Evolutionary conservation across 53 echinoderm and acorn worm genomes (phyloP), one percentile per base, ranked within the genome.

Genomic region (Holothuria scabra): DNA sequence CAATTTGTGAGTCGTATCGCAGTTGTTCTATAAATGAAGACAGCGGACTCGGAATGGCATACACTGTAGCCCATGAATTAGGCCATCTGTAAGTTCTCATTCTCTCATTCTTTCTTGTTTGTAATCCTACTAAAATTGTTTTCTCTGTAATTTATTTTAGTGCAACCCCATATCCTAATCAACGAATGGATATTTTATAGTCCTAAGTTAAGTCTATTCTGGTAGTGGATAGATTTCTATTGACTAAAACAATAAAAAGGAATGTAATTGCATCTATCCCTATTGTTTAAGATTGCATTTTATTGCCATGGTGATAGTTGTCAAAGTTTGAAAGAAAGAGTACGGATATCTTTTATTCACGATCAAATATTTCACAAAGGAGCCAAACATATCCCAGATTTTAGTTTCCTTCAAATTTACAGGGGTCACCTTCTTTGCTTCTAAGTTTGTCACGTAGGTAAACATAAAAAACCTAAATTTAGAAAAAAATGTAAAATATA

Each of bases 1-100:
- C 92, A 0, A 94, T 97, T 94, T 97, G 99, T 48, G 85, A 89
- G 62, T 6, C 48, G 2, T 81, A 86, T 25, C 80, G 87, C 21
- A 94, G 94, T 55, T 94, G 99, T 65, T 94, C 89, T 29, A 71
- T 97, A 37, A 97, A 94, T 55, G 99, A 97, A 76, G 99, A 97
- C 74, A 90, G 90, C 11, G 97, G 97, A 0, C 81, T 97, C 3
- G 86, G 88, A 5, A 72, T 97, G 24, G 97, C 94, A 1, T 97
- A 84, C 75, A 97, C 97, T 1, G 86, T 97, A 13, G 94, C 97
- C 0, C 97, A 97, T 35, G 97, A 97, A 56, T 88, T 97, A 63
- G 97, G 97, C 52, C 97, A 97, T 52, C 90, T 87, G 97, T 97
- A 75, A 84, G 94, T 82, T 38, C n/a, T n/a, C n/a, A n/a, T n/a